These are phyloP conservation scores for Mallateleia sp. DNA, from an alignment of 2,888 invertebrate species.

Conservation along the genomic window DNA sequence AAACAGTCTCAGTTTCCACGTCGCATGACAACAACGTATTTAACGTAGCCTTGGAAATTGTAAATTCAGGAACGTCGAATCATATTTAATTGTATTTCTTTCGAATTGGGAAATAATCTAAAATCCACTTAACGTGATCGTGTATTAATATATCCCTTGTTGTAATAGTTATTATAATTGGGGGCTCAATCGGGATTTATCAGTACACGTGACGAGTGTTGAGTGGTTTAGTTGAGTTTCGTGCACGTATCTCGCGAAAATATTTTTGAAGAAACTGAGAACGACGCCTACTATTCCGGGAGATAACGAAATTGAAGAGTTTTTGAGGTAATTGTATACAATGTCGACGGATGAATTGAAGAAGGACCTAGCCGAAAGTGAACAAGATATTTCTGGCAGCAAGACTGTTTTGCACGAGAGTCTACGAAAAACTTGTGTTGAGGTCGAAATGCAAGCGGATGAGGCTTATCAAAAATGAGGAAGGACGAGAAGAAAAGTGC, in stretches of 20 bases:
- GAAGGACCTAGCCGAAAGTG: slow-evolving; percentile 41
- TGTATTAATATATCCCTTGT: too few species aligned
- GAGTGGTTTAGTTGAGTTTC: not conserved
- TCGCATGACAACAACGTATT: too few species aligned
- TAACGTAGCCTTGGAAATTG: too few species aligned
- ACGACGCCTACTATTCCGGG: not conserved
- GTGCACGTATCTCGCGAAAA: not conserved
- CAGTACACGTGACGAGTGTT: not conserved
- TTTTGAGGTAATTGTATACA: not conserved
- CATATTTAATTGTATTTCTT: too few species aligned
- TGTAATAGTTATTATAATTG: slow-evolving; percentile 13
- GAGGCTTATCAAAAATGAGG: not conserved
- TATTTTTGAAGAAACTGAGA: not conserved
- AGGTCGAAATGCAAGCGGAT: not conserved
- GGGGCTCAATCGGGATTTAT: slow-evolving; percentile 31
- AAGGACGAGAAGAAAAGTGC: not conserved
- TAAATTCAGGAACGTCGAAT: too few species aligned
- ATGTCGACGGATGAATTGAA: slow-evolving; percentile 29
- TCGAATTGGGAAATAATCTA: too few species aligned
- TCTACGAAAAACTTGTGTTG: slow-evolving; percentile 10
- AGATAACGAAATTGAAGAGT: not conserved
- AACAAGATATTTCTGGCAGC: slow-evolving; percentile 6
- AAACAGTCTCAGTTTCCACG: too few species aligned
- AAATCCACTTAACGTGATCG: too few species aligned
- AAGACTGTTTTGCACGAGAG: slow-evolving; percentile 36